Base-by-base conservation (phyloP, 2,888 invertebrate genomes). In the Priocnemis perturbator region DNA sequence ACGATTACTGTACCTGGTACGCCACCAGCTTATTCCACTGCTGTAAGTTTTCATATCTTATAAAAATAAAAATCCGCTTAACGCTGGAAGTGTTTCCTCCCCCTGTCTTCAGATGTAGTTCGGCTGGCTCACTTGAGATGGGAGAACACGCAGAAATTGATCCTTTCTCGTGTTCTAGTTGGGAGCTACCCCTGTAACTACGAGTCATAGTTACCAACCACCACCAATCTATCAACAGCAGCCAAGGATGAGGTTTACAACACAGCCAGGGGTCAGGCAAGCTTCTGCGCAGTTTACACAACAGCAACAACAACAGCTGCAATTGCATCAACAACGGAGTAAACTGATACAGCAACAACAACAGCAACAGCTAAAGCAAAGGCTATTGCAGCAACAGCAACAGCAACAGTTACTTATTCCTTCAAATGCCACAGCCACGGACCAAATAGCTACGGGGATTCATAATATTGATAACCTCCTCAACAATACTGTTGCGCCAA, bases 401-500 rank as follows among this genome's bases (percentile, higher is more conserved):
- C 93, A 94, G 86, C 96, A 96, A 86, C 95, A 95, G 85, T 90
- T 95, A 90, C 91, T 96, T 75, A 95, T 96, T 82, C 94, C 95
- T 63, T 94, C 95, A 86, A 94, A 93, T 87, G 94, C 94, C 67
- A 94, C 93, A 73, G 91, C 92, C 47, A 90, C 90, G 71, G 90
- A 91, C 78, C 91, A 91, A 85, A 90, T 91, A 73, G 89, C 90
- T 71, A 89, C 91, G 52, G 90, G 90, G 61, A 90, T 92, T 78
- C 92, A 92, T 75, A 96, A 95, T 84, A 95, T 97, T 83, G 95
- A 94, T 86, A 96, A 95, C 73, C 91, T 98, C 80, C 92, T 97
- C 84, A 95, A 95, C 87, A 95, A 95, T 82, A 94, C 94, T 58
- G 96, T 96, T 74, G 96, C 97, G 64, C 96, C 96, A 61, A 98